phyloP scores from a whole-genome alignment of 2,888 invertebrate genomes.

The Drosophila picticornis region DNA sequence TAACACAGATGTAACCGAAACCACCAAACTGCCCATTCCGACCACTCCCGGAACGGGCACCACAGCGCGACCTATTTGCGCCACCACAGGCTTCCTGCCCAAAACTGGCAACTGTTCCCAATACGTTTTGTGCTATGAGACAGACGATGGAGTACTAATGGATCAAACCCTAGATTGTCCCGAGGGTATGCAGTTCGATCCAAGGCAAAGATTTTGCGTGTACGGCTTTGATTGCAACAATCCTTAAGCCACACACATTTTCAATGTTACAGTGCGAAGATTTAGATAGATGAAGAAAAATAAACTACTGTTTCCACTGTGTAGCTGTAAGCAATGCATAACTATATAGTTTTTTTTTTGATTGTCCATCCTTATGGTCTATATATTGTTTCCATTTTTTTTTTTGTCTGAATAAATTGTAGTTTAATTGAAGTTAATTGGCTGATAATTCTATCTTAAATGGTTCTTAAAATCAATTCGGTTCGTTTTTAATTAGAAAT shows the following conservation, averaged over 20 bases:
- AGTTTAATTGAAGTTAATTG: slow-evolving; percentile 58
- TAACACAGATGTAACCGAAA: no score
- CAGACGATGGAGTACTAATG: neutral
- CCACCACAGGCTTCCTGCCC: slow-evolving; percentile 66
- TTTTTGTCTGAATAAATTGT: slow-evolving; percentile 61
- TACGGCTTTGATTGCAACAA: slow-evolving; percentile 40
- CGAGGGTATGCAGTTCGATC: slow-evolving; percentile 62
- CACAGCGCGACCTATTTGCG: slow-evolving; percentile 40
- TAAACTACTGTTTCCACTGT: slow-evolving; percentile 8
- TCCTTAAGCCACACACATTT: neutral
- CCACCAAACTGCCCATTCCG: neutral
- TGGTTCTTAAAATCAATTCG: slow-evolving; percentile 24
- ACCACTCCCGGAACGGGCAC: neutral
- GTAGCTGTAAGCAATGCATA: slow-evolving; percentile 27
- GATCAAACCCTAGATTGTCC: slow-evolving; percentile 56
- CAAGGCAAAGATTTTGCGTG: slow-evolving; percentile 50
- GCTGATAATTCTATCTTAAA: slow-evolving; percentile 19
- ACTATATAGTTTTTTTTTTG: slow-evolving; percentile 19
- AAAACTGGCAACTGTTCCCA: slow-evolving; percentile 52
- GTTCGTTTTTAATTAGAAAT: slow-evolving; percentile 31
- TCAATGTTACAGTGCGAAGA: neutral
- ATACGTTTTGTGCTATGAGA: slow-evolving; percentile 61
- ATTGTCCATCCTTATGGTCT: slow-evolving; percentile 13
- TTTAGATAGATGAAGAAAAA: slow-evolving; percentile 28
- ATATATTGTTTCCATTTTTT: slow-evolving; percentile 20